A percentile compares a stretch with the other conserved stretches of the same genome.
Evolutionary conservation across 2,113 vertebrate genomes (phyloP).

Genomic region (Vanacampus margaritifer): DNA sequence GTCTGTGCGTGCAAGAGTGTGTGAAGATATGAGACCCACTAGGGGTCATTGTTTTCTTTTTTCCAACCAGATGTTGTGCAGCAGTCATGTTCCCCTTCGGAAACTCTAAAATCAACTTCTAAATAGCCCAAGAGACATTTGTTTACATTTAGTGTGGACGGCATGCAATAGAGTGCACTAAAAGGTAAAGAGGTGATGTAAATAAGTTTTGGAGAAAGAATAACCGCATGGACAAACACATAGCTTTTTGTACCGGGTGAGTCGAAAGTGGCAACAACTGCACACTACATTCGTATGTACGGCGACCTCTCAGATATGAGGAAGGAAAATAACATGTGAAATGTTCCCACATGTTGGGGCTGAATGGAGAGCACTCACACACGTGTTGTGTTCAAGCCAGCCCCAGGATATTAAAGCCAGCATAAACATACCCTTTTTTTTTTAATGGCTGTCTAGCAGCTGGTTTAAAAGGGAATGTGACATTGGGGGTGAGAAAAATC

Average conservation of each 20-base stretch:
- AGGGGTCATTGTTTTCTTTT: slow-evolving; percentile 15
- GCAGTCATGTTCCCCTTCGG: slow-evolving; percentile 22
- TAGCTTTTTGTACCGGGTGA: slow-evolving; percentile 8
- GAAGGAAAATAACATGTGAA: slow-evolving; percentile 42
- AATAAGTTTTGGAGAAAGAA: slow-evolving; percentile 3
- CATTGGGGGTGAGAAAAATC: slow-evolving; percentile 42
- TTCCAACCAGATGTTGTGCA: slow-evolving; percentile 45
- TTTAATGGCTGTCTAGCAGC: slow-evolving; percentile 36
- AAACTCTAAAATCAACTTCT: slow-evolving; percentile 39
- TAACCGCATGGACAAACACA: slow-evolving; percentile 13
- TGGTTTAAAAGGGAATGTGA: slow-evolving; percentile 46
- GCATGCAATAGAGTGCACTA: not conserved
- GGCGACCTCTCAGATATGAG: slow-evolving; percentile 35
- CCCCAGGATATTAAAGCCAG: slow-evolving; percentile 35
- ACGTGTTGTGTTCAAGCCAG: slow-evolving; percentile 31
- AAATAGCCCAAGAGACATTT: slow-evolving; percentile 46
- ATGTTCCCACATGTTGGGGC: slow-evolving; percentile 35
- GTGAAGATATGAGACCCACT: slow-evolving; percentile 14
- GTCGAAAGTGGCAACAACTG: not conserved
- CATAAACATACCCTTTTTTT: slow-evolving; percentile 50
- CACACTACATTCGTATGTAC: slow-evolving; percentile 22
- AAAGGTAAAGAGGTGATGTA: not conserved
- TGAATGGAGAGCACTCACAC: slow-evolving; percentile 40
- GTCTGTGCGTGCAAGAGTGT: slow-evolving; percentile 8
- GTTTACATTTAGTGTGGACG: slow-evolving; percentile 33